Evolutionary conservation across 1,140 invertebrate genomes (phyloP).

Genomic region (Plodia interpunctella): DNA sequence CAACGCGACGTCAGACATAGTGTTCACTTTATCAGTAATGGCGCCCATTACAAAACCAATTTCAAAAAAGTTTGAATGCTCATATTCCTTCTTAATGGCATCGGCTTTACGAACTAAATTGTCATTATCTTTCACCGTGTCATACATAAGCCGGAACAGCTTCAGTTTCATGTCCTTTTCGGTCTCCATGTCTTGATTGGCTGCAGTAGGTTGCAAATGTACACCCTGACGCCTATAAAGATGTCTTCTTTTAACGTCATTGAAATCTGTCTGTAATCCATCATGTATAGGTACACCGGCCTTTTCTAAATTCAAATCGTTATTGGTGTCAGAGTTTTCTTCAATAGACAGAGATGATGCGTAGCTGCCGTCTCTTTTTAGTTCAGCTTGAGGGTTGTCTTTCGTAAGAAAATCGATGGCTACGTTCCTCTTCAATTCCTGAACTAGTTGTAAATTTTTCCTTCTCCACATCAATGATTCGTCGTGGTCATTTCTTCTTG

Average conservation of each 20-base stretch:
- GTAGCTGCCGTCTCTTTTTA: not conserved
- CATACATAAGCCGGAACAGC: constrained; percentile 55
- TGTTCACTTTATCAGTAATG: constrained; percentile 43
- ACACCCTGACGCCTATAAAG: not conserved
- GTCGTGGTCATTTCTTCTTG: not conserved
- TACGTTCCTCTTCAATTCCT: not conserved
- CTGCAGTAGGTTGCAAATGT: not conserved
- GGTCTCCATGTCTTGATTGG: not conserved
- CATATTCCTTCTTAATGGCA: constrained; percentile 35
- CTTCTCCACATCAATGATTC: not conserved
- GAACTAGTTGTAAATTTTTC: not conserved
- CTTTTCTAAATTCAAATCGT: not conserved
- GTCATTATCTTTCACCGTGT: constrained; percentile 50
- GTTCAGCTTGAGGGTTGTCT: not conserved
- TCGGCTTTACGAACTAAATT: constrained; percentile 49
- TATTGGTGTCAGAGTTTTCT: not conserved
- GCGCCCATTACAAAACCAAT: constrained; percentile 55
- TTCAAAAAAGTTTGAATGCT: constrained; percentile 45
- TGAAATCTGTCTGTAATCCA: not conserved
- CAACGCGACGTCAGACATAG: constrained; percentile 39
- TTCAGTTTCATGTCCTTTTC: constrained; percentile 55
- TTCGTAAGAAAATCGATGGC: not conserved
- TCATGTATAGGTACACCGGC: not conserved
- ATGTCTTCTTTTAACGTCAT: not conserved
- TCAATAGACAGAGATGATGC: not conserved